Base-by-base conservation (phyloP, 2,888 invertebrate genomes). In the Corbicula japonica region DNA sequence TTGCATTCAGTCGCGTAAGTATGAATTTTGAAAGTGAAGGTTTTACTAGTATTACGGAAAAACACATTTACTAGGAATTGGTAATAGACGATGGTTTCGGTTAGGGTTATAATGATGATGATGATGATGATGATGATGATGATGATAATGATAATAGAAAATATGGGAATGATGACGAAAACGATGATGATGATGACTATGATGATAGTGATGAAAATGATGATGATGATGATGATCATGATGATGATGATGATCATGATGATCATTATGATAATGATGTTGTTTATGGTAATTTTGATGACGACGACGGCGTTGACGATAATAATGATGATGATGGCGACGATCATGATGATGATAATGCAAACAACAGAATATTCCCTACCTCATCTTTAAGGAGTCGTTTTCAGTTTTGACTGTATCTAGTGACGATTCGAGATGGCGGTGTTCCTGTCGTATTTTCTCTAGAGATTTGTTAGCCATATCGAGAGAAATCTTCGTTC, bases 311-410 rank as follows among this genome's bases (percentile, higher is more conserved):
- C n/a, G 58, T 18, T 58, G 58, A 15, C 5, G 4, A 15, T 30
- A 28, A 15, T 8, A 3, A 4, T 56, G 56, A 15, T 56, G 56
- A 15, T 56, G 56, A n/a, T 56, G 30, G 28, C 30, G 56, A 12
- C 30, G 56, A 12, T 56, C n/a, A 12, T 32, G 32, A 18, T 54
- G 5, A 18, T 54, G 54, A 18, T 32, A 34, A 34, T 34, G 0
- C 6, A 21, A 28, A 12, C 8, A 10, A 30, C 8, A 30, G 10
- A 21, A 12, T 56, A 56, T 10, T 26, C 18, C 86, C 81, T 80
- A 90, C 91, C 87, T 88, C 73, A 87, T 84, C 62, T 88, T 91
- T 1, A 90, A 71, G 0, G 78, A 66, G 35, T 90, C 91, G 54
- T 90, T 89, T 75, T 90, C 91, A 3, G 88, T 77, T 68, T 88